Base-by-base conservation (phyloP, 1,140 invertebrate species). In the Lethrus apterus region DNA sequence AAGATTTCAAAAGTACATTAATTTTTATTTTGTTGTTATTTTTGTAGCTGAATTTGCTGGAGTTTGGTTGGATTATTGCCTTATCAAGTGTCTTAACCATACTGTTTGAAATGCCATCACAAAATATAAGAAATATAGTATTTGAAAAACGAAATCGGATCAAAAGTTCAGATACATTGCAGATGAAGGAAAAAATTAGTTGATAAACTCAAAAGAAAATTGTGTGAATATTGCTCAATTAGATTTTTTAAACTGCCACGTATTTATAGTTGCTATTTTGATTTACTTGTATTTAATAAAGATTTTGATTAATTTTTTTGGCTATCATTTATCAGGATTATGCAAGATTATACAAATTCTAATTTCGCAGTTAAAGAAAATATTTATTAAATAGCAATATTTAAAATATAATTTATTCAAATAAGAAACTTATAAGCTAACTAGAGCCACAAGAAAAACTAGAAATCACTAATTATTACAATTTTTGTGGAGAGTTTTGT, bases 81-180 rank as follows among this genome's bases (percentile, higher is more conserved):
- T 43, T 56, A 3, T 59, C 63, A 4, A 44, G 49, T 26, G 4
- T 58, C n/a, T 46, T 65, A 30, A 60, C 57, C 15, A 33, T 65
- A 33, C 40, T 56, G 7, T 50, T 65, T 15, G 63, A 65, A 47
- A 56, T 60, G 48, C 63, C 63, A n/a, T 63, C 57, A 31, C 55
- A 58, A 50, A 65, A 61, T 47, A 51, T 65, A 2, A 49, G 52
- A 23, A 60, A 55, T 45, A 40, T 54, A 29, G 14, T 61, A 40
- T 55, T 58, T 21, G 34, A 45, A 31, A 26, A 49, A 48, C 10
- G 18, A 20, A 36, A 13, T 20, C 34, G 2, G 15, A 26, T n/a
- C n/a, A n/a, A n/a, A n/a, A n/a, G n/a, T n/a, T n/a, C n/a, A n/a
- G n/a, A n/a, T n/a, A n/a, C n/a, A n/a, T n/a, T n/a, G n/a, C n/a